Base-by-base conservation (phyloP, 2,113 vertebrate species). In the Callopanchax toddi region DNA sequence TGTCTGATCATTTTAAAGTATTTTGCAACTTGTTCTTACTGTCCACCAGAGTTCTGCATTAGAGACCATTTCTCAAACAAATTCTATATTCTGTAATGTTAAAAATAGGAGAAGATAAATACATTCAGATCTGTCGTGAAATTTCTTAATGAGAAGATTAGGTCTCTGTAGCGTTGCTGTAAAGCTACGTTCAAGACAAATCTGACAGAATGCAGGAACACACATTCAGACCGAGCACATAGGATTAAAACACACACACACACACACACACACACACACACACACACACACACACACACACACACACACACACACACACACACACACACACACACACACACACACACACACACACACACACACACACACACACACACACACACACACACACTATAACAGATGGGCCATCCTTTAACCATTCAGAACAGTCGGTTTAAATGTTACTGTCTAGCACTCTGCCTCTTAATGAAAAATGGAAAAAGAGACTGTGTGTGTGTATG, bases 381-480 rank as follows among this genome's bases (percentile, higher is more conserved):
- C 76, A 11, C 61, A 44, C 57, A 54, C 32, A 32, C 73, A 66
- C 66, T 54, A 73, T 23, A 68, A 25, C 75, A 78, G 76, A 86
- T 71, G 77, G 74, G 77, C 81, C 67, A 84, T 82, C 79, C 84
- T 84, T 84, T 86, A 84, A 79, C 82, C 77, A 82, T 84, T 82
- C 74, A 70, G 49, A 84, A 77, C 58, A 32, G 64, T 55, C 40
- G 43, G 61, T 76, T 84, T 81, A 86, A 88, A 84, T 83, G 84
- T 77, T 86, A 85, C 86, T 79, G 79, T 80, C 71, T 17, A 76
- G 71, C 71, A 71, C 59, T 48, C 44, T 69, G 75, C 64, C 75
- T 75, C 74, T 57, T 81, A 79, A 82, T 84, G 82, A 86, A 73
- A 83, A 86, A 84, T 85, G 75, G 73, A 68, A 67, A 32, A 82